Evolutionary conservation across 2,113 vertebrate genomes (phyloP).

Genomic region (Zingel zingel): DNA sequence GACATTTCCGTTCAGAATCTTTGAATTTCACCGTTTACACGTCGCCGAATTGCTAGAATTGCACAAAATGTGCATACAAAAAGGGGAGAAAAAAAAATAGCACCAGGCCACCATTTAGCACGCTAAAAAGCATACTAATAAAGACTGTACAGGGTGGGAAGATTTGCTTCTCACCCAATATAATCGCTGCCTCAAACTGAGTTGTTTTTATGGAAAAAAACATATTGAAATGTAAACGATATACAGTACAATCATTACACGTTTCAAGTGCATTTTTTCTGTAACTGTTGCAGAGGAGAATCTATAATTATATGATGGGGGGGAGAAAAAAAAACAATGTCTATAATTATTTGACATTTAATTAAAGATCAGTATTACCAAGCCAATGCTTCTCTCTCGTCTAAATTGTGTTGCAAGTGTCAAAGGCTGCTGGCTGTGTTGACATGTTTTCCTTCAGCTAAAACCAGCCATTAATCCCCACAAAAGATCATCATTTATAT

Average conservation of each 20-base stretch:
- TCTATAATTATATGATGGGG: slow-evolving; percentile 1
- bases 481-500: slow-evolving; percentile 26
- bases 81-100: not conserved
- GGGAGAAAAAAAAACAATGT: too few species aligned
- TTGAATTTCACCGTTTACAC: not conserved
- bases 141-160: not conserved
- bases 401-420: slow-evolving; percentile 28
- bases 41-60: not conserved
- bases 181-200: not conserved
- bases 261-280: not conserved
- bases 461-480: slow-evolving; percentile 27
- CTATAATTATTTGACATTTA: slow-evolving; percentile 3
- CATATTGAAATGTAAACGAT: not conserved
- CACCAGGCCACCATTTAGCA: not conserved
- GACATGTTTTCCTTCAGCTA: slow-evolving; percentile 42
- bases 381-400: not conserved
- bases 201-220: not conserved
- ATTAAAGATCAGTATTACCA: slow-evolving; percentile 16
- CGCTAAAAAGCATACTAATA: not conserved
- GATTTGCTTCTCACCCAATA: not conserved
- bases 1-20: slow-evolving; percentile 17
- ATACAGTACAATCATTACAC: not conserved
- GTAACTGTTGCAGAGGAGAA: not conserved
- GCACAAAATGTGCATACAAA: not conserved
- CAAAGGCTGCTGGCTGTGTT: slow-evolving; percentile 32